Evolutionary conservation across 2,888 invertebrate genomes (phyloP), one percentile per base, ranked within the genome.

Genomic region (Belgica antarctica): DNA sequence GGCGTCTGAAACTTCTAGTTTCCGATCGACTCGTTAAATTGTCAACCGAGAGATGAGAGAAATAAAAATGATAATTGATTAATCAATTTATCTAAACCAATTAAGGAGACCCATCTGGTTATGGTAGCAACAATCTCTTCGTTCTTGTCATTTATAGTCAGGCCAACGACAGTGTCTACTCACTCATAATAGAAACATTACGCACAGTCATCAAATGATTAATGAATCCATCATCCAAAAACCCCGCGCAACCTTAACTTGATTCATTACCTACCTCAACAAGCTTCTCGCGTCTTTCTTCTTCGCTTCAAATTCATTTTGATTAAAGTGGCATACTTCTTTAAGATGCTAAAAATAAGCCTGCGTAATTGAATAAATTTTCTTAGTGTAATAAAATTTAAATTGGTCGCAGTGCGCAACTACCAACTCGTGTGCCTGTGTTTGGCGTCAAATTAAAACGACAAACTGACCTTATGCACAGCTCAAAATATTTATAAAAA

Each of bases 181-280:
- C 34, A 8, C 12, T 31, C 34, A 31, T 7, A 52, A 52, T 52
- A 22, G 3, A 52, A 52, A 22, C 52, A 3, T 52, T 52, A 52
- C 19, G 52, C 52, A 22, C 52, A 7, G 52, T 12, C 52, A 52
- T 52, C 52, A 4, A 22, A 52, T 52, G 52, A 52, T 52, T 52
- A 52, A 52, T 52, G 52, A 41, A 7, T 41, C 41, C 41, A 41
- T 41, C 41, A 41, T 12, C 41, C 19, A 19, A 7, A 3, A 22
- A 52, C 8, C 52, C 24, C 24, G 24, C 52, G 17, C 52, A 52
- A 59, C 27, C n/a, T 27, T n/a, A 10, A 10, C 27, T 59, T 59
- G 24, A 19, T 22, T 22, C 65, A 27, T 65, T 46, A 47, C 65
- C 65, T 65, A 46, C 65, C 65, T 65, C 65, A 65, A 65, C 65